Evolutionary conservation across 2,113 vertebrate species (phyloP), one percentile per base, ranked within the genome.

Genomic region (Pyrgilauda ruficollis): DNA sequence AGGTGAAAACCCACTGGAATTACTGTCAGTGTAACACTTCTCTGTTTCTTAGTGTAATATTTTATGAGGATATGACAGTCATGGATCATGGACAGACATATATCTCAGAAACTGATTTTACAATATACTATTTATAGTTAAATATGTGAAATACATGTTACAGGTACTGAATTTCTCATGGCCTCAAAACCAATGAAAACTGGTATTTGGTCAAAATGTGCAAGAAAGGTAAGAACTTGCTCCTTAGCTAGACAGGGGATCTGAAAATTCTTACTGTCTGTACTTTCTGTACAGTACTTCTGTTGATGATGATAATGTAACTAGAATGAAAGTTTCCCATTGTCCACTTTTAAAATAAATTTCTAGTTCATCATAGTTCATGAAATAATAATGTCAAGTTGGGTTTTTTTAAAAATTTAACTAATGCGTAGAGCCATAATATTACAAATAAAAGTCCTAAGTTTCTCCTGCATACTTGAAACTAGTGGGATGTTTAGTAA

Each of bases 81-180:
- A 24, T 2, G 4, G 22, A 31, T 67, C 15, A 13, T 3, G 3
- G 27, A 49, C 43, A 61, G 41, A 47, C 1, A 0, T n/a, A 1
- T 21, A 21, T n/a, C 46, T 94, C 28, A 41, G 63, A 55, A 64
- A 24, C 13, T 80, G 28, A 33, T 83, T 69, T 90, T 58, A 30
- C 9, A 10, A 27, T 74, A 15, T 20, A 63, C 8, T 43, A 22
- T 33, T 70, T 61, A 61, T 39, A 46, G 59, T 23, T 75, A 39
- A 75, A 91, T 1, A 33, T 22, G 7, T 83, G 43, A 87, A 85
- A 50, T 79, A 58, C 5, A 2, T 43, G 19, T 28, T 66, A 13
- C 31, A 91, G 67, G 21, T 78, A 72, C 35, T 55, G n/a, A 76
- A 39, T 85, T 79, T 50, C 21, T 92, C 41, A 49, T 64, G 52